Base-by-base conservation (phyloP, 2,113 vertebrate genomes). In the Dryoscopus gambensis region DNA sequence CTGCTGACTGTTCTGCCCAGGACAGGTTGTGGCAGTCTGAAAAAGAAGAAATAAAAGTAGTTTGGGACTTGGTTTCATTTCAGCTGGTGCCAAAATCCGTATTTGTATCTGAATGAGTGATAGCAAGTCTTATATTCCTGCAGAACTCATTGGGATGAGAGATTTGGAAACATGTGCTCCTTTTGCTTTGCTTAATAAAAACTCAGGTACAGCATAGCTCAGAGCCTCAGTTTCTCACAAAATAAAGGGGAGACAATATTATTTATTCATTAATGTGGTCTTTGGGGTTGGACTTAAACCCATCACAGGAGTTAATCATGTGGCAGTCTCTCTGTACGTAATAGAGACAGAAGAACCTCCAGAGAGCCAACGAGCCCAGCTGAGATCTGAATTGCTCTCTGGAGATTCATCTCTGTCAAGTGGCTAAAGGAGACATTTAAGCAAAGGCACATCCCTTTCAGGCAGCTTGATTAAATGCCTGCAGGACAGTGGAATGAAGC, bases 21-120 rank as follows among this genome's bases (percentile, higher is more conserved):
- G 19, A 67, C 0, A 2, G 64, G 23, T 70, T 0, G 0, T 60
- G 7, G 15, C 8, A 68, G 25, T 28, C n/a, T 79, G 49, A 53
- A 78, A 87, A 87, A 73, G 15, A 40, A 71, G 35, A 81, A 63
- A 27, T 56, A 68, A 75, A 87, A 67, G 14, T 44, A 67, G 17
- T 59, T 30, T 82, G 47, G 30, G 49, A 46, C 20, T 64, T 56
- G 35, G 7, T 40, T 89, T 91, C 30, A n/a, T 53, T 82, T 94
- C 53, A 57, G 13, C 44, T 68, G 11, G 13, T 86, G 63, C 25
- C 25, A 74, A 59, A 83, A 65, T 65, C 55, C 25, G 33, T 49
- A 12, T 84, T 67, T 80, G 17, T 53, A 46, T 89, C 47, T 64
- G 80, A 52, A 74, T 33, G 52, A 90, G 30, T 4, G 5, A 65